A percentile compares a stretch with the other conserved stretches of the same genome.
Conservation (phyloP, 1,140 invertebrate genomes). For the Coelopa frigida region DNA sequence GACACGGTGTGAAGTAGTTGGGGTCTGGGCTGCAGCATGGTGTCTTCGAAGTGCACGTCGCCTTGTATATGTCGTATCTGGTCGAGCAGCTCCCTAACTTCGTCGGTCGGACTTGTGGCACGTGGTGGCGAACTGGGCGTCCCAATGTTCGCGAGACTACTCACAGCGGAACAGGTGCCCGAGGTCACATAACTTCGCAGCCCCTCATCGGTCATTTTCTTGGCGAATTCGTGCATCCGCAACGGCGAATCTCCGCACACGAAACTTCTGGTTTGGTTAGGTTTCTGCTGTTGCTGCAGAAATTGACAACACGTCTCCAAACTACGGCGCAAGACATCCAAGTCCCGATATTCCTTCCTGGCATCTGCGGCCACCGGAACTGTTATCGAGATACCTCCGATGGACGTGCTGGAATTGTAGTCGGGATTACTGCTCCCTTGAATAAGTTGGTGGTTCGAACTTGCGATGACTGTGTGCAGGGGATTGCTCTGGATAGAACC, state of each 20-base stretch:
- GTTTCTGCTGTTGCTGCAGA: conserved; percentile 18
- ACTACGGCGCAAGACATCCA: conserved; percentile 19
- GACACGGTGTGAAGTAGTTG: conserved; percentile 30
- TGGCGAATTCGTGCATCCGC: conserved; percentile 10
- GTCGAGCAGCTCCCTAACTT: conserved; percentile 58
- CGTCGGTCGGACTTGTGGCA: conserved; percentile 68
- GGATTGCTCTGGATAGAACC: conserved; percentile 35
- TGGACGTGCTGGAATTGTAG: conserved; percentile 19
- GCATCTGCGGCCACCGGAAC: conserved; percentile 8
- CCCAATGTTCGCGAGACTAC: conserved; percentile 54
- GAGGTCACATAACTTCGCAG: conserved; percentile 33
- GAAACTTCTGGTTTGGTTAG: background rate
- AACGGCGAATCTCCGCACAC: conserved; percentile 11
- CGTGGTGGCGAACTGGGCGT: conserved; percentile 65
- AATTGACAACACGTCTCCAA: conserved; percentile 37
- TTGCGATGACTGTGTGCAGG: conserved; percentile 20
- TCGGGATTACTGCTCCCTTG: conserved; percentile 1
- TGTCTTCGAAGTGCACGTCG: conserved; percentile 33
- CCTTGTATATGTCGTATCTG: conserved; percentile 60
- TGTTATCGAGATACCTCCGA: conserved; percentile 17
- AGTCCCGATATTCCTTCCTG: conserved; percentile 16
- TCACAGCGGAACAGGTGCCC: conserved; percentile 58
- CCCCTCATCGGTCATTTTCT: conserved; percentile 12
- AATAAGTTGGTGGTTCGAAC: conserved; percentile 14
- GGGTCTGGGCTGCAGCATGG: conserved; percentile 23